These are phyloP conservation scores for Diadumene lineata DNA, from an alignment of 92 coral and sea anemone species.

Conservation along the genomic window DNA sequence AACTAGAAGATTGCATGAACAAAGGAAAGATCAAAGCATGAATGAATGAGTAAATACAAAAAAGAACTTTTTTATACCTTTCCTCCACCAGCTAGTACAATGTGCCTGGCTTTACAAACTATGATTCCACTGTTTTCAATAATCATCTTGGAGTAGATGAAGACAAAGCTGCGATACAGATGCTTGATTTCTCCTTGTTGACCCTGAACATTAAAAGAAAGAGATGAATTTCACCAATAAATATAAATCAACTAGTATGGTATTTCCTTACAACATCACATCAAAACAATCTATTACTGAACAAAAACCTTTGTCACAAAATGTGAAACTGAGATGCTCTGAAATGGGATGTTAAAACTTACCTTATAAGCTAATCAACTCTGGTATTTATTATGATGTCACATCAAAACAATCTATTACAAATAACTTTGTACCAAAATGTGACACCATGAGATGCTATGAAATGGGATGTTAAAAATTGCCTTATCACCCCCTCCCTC, in stretches of 20 bases:
- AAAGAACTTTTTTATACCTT: conserved; percentile 55
- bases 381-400: no score
- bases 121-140: conserved; percentile 95
- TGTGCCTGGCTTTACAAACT: conserved; percentile 83
- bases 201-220: conserved; percentile 52
- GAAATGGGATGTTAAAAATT: no score
- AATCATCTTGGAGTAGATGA: conserved; percentile 94
- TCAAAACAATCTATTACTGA: no score
- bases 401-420: no score
- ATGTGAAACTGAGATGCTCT: background rate
- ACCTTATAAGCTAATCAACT: no score
- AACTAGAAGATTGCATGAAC: background rate
- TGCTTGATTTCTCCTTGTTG: conserved; percentile 96
- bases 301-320: no score
- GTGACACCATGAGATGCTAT: no score
- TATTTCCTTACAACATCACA: no score
- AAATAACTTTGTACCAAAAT: no score
- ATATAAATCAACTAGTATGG: no score
- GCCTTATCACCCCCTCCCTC: no score
- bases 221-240: no score
- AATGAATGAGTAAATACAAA: background rate
- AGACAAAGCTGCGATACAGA: conserved; percentile 95
- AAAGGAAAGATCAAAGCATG: background rate
- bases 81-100: conserved; percentile 95
- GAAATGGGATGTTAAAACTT: background rate